Evolutionary conservation across 2,797 vertebrate species (phyloP).

Genomic region (Heterohyrax brucei): DNA sequence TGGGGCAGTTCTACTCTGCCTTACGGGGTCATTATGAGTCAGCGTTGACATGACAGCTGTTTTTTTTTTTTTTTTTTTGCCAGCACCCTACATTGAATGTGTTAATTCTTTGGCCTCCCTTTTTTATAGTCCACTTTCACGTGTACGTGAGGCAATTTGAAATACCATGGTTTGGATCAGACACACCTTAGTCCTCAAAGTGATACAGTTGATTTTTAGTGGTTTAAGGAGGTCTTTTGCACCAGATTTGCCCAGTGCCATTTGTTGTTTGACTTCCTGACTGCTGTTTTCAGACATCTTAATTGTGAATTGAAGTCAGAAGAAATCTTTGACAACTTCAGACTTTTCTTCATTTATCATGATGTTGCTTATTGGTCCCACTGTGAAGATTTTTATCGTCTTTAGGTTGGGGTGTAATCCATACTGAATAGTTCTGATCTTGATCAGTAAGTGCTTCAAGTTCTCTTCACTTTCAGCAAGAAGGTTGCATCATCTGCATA

Average conservation of each 20-base stretch:
- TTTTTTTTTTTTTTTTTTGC: too few relatives aligned
- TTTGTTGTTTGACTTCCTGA: neutral
- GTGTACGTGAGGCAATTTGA: too few relatives aligned
- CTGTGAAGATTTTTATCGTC: neutral
- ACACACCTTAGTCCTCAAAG: neutral
- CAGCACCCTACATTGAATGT: neutral
- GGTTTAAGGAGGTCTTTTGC: neutral
- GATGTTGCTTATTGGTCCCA: neutral
- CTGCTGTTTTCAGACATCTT: neutral
- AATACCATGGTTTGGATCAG: neutral
- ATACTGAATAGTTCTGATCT: neutral
- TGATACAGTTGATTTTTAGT: neutral
- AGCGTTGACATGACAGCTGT: too few relatives aligned
- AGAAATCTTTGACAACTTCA: neutral
- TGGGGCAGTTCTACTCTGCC: too few relatives aligned
- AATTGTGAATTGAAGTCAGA: neutral
- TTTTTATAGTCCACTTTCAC: neutral
- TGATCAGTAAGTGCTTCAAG: neutral
- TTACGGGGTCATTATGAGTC: too few relatives aligned
- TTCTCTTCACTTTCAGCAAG: neutral
- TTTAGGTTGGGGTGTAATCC: neutral
- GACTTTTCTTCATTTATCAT: neutral
- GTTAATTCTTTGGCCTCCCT: neutral
- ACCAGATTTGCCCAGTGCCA: neutral
- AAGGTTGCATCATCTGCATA: neutral